phyloP scores from a whole-genome alignment of 2,113 vertebrate genomes.

The Galemys pyrenaicus region DNA sequence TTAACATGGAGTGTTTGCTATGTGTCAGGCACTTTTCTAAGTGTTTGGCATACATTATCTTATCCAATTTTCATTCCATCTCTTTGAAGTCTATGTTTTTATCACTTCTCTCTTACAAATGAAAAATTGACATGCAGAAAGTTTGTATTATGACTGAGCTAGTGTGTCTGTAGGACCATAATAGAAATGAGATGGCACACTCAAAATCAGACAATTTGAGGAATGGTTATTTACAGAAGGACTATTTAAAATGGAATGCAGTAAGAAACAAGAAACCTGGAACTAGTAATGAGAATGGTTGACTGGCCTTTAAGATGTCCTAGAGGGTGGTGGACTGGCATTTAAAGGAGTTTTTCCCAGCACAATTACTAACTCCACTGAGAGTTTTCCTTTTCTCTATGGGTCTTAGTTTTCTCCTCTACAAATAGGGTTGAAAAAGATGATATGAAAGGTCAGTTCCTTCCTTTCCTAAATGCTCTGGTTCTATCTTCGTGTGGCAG shows the following conservation, averaged over 20 bases:
- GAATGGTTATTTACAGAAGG: neutral
- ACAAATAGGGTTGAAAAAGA: conserved; percentile 38
- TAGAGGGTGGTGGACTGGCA: neutral
- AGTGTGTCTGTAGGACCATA: neutral
- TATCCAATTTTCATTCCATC: neutral
- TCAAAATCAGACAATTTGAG: neutral
- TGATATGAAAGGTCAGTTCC: conserved; percentile 15
- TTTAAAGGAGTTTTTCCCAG: neutral
- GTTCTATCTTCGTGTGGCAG: conserved; percentile 20
- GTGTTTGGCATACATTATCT: neutral
- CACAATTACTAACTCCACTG: neutral
- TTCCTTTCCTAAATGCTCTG: conserved; percentile 53
- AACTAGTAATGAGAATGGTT: neutral
- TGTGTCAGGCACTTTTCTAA: conserved; percentile 4
- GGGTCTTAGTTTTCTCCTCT: neutral
- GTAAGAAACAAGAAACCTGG: neutral
- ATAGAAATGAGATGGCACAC: neutral
- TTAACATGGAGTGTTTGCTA: conserved; percentile 10
- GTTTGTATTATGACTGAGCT: neutral
- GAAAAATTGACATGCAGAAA: neutral
- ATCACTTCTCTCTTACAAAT: neutral
- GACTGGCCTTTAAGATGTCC: neutral
- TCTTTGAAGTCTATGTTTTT: neutral
- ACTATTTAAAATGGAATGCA: neutral
- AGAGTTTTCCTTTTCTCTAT: neutral